Evolutionary conservation across 1,140 invertebrate species (phyloP), one percentile per base, ranked within the genome.

Genomic region (Hyles vespertilio): DNA sequence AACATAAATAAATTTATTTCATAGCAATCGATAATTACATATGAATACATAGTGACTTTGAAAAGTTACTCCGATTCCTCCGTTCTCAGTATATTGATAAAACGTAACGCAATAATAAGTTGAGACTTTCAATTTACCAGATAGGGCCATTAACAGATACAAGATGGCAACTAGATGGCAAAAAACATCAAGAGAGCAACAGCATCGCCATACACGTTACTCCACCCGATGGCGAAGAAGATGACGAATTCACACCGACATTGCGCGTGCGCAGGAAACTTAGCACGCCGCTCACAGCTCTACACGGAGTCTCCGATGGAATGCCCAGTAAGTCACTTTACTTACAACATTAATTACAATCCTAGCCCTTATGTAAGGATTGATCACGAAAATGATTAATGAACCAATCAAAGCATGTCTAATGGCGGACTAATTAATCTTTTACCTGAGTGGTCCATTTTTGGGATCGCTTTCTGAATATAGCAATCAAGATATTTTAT

Each of bases 131-230:
- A 5, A 11, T 49, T 56, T 82, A 80, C 47, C 81, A 88, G 85
- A 86, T 88, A 81, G 84, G 84, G 67, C 78, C 75, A 53, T 52
- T 81, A 77, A 65, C 66, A 48, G 77, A 82, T 12, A 12, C 71
- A 56, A 56, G 57, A 84, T 87, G 84, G 81, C 69, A 73, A 64
- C 53, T 65, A 62, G 63, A 53, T 62, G 70, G 67, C 11, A 63
- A 59, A 47, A 71, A 64, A 69, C 62, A 32, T 54, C 69, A 55
- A 71, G 70, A 76, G 58, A 72, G 61, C 68, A 80, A 71, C 77
- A 86, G 80, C 72, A 86, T 87, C 65, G 77, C 81, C 54, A 89
- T 89, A 67, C 83, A 87, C 58, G 83, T 89, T 64, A 87, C 80
- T 71, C 80, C 86, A 72, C 81, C 83, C 12, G 86, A 86, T 75